Evolutionary conservation across 2,113 vertebrate species (phyloP), one percentile per base, ranked within the genome.

Genomic region (Neomonachus schauinslandi): DNA sequence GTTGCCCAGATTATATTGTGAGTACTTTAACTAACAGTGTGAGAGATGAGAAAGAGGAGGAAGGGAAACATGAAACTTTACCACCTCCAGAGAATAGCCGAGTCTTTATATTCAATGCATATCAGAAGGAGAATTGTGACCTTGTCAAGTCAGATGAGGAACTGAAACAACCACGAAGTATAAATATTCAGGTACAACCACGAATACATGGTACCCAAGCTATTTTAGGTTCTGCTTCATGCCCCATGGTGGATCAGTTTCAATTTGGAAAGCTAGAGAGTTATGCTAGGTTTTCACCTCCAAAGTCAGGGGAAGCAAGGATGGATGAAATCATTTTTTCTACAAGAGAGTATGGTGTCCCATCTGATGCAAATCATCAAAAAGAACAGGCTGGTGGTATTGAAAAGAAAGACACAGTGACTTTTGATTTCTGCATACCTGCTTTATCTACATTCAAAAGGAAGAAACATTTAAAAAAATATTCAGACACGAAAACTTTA

Each of bases 391-490:
- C 57, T 59, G 51, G 2, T 24, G 22, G 15, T 22, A n/a, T 7
- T 71, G 49, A 88, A 84, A 76, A 87, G 92, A 67, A 89, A 81
- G 42, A 79, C n/a, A 79, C 28, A 28, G 69, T 22, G 76, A 46
- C 67, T 80, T 93, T 79, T 33, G 67, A 49, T 88, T 33, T 28
- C 46, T 80, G 6, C 26, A 19, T 24, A n/a, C 4, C 81, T 93
- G n/a, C 28, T 74, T 91, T 74, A 89, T 61, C 90, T 91, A n/a
- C 53, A 85, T 59, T 31, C 61, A 42, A 28, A 91, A 49, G 71
- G 28, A 79, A 91, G 82, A 93, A 55, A 96, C 61, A 89, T 28
- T 33, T 95, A 11, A 93, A 86, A 77, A 65, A 59, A 55, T 61
- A 74, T 91, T 94, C 86, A 94, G 69, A 55, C 24, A 42, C 12